These are phyloP conservation scores for Dendrolimus pini DNA, from an alignment of 2,888 invertebrate species.

Conservation along the genomic window DNA sequence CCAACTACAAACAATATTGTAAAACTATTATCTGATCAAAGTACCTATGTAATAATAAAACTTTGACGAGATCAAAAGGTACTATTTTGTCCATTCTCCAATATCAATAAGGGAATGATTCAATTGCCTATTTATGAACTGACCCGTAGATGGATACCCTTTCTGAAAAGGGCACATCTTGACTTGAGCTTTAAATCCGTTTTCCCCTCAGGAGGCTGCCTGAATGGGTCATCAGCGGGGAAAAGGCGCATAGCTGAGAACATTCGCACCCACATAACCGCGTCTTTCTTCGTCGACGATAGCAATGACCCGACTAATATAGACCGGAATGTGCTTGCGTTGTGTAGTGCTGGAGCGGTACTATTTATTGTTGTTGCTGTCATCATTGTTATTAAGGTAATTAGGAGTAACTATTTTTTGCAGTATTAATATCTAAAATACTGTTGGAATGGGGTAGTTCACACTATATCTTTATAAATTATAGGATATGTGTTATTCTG, in stretches of 20 bases:
- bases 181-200: not conserved
- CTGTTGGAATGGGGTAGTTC: too few species aligned
- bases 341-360: conserved; percentile 37
- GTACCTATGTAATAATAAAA: too few species aligned
- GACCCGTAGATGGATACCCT: not conserved
- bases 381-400: conserved; percentile 49
- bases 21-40: too few species aligned
- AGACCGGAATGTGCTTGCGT: conserved; percentile 41
- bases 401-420: not conserved
- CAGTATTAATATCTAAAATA: not conserved
- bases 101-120: not conserved
- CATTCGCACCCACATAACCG: conserved; percentile 48
- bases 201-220: conserved; percentile 78
- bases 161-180: not conserved
- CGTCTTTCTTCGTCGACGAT: conserved; percentile 53
- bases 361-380: conserved; percentile 35
- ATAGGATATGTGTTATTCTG: too few species aligned
- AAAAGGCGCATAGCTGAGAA: conserved; percentile 82
- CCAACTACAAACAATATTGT: too few species aligned
- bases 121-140: not conserved
- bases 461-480: too few species aligned
- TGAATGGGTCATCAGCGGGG: conserved; percentile 83
- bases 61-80: too few species aligned
- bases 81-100: too few species aligned
- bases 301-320: conserved; percentile 36